These are phyloP conservation scores for Dromiciops gliroides DNA, from an alignment of 2,113 vertebrate genomes.

Conservation along the genomic window DNA sequence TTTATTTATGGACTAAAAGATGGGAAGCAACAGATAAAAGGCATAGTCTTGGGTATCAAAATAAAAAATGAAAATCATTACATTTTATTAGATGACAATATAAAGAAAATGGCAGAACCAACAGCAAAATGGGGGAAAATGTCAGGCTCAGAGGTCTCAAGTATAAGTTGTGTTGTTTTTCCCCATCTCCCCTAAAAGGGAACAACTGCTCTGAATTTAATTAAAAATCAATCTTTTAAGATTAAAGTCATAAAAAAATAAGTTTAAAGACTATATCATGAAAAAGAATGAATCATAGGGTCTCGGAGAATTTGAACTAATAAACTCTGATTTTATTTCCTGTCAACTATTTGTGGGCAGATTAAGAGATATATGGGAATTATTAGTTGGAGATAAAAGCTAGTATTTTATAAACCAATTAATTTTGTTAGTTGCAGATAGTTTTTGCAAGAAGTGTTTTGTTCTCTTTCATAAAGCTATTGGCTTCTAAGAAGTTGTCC, in stretches of 20 bases:
- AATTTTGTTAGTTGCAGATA: constrained; percentile 87
- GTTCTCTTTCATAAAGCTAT: constrained; percentile 82
- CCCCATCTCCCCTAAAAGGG: constrained; percentile 83
- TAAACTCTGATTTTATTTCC: constrained; percentile 86
- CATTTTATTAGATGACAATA: constrained; percentile 83
- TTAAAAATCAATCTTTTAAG: constrained; percentile 87
- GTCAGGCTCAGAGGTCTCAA: constrained; percentile 80
- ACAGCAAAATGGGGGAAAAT: constrained; percentile 82
- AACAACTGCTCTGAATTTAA: constrained; percentile 86
- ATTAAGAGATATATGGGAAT: constrained; percentile 84
- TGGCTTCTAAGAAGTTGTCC: constrained; percentile 77
- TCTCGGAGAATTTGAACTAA: constrained; percentile 84
- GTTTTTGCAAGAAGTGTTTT: constrained; percentile 85
- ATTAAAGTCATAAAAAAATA: constrained; percentile 85
- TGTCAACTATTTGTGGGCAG: constrained; percentile 83
- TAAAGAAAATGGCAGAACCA: constrained; percentile 83
- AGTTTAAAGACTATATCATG: constrained; percentile 86
- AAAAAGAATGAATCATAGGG: constrained; percentile 84
- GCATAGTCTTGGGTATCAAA: constrained; percentile 79
- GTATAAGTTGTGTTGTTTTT: constrained; percentile 81
- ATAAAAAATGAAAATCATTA: constrained; percentile 85
- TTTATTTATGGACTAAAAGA: constrained; percentile 84
- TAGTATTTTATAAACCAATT: constrained; percentile 85
- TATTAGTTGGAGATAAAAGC: constrained; percentile 85
- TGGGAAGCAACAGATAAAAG: constrained; percentile 85